These are phyloP conservation scores for Enteromius trimaculatus DNA, from an alignment of 2,797 vertebrate species.

Conservation along the genomic window DNA sequence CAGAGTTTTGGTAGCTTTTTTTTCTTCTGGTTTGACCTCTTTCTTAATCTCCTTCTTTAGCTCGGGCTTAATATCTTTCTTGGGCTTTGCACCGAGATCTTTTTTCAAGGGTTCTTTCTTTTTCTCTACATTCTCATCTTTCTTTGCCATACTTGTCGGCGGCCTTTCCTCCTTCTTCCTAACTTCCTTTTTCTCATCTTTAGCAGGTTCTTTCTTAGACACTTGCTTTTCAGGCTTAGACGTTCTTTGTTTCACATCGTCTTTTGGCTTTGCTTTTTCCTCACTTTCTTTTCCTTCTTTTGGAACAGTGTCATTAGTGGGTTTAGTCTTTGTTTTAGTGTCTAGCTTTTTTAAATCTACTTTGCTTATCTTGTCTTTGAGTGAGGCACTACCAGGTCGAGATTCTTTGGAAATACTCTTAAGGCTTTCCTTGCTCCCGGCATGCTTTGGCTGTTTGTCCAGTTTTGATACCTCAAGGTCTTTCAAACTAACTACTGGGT, in stretches of 20 bases:
- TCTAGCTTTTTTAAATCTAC: conserved; percentile 73
- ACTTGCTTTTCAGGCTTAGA: conserved; percentile 73
- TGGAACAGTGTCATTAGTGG: conserved; percentile 28
- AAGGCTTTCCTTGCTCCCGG: conserved; percentile 89
- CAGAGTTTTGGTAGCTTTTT: conserved; percentile 63
- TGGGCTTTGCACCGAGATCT: conserved; percentile 70
- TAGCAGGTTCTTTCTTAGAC: conserved; percentile 72
- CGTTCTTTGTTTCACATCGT: conserved; percentile 64
- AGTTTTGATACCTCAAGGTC: conserved; percentile 76
- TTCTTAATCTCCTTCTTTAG: conserved; percentile 78
- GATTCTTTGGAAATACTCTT: conserved; percentile 74
- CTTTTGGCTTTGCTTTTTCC: conserved; percentile 72
- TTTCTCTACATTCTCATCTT: conserved; percentile 65
- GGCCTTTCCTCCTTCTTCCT: conserved; percentile 77
- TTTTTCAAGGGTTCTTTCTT: conserved; percentile 73
- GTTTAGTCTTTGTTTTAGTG: conserved; percentile 68
- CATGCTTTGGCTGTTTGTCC: conserved; percentile 73
- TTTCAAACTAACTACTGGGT: conserved; percentile 80
- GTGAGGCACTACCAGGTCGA: conserved; percentile 64
- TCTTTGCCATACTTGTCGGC: conserved; percentile 48
- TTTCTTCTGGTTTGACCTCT: conserved; percentile 74
- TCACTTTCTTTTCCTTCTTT: conserved; percentile 73
- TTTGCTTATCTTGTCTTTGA: conserved; percentile 71
- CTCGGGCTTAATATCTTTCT: conserved; percentile 75
- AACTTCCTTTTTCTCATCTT: conserved; percentile 73